phyloP scores from a whole-genome alignment of 1,140 invertebrate genomes.

The Dinothrombium tinctorium region DNA sequence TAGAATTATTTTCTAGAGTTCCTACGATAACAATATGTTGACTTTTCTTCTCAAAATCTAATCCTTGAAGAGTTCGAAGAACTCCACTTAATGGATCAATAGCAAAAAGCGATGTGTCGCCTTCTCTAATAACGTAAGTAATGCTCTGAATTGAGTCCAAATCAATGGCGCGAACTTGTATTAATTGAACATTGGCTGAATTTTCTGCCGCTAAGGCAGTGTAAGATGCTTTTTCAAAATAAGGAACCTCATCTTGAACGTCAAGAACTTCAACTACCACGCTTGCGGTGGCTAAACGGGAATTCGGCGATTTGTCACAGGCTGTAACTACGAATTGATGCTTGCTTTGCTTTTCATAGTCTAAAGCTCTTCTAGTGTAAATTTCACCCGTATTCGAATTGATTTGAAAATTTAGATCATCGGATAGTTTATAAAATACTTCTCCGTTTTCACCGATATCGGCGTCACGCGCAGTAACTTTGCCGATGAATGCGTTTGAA shows the following conservation, averaged over 20 bases:
- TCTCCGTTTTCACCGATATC: constrained; percentile 42
- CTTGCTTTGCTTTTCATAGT: constrained; percentile 56
- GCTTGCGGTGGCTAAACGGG: constrained; percentile 56
- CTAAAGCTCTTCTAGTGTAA: constrained; percentile 33
- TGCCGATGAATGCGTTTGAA: constrained; percentile 38
- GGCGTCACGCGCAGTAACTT: constrained; percentile 44
- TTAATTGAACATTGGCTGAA: constrained; percentile 41
- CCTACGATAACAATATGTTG: constrained; percentile 49
- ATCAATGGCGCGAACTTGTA: constrained; percentile 31
- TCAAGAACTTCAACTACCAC: constrained; percentile 56
- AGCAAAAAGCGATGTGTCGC: constrained; percentile 48
- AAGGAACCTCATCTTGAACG: constrained; percentile 52
- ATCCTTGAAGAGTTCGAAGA: constrained; percentile 41
- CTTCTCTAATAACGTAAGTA: constrained; percentile 57
- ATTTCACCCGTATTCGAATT: not conserved
- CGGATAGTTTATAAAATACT: constrained; percentile 36
- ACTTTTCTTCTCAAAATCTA: constrained; percentile 50
- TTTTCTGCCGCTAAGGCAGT: constrained; percentile 59
- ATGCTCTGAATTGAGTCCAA: constrained; percentile 25
- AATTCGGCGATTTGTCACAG: constrained; percentile 57
- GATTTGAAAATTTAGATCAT: constrained; percentile 13
- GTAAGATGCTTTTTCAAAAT: constrained; percentile 44
- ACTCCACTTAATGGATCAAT: constrained; percentile 51
- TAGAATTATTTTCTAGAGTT: constrained; percentile 42
- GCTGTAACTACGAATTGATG: constrained; percentile 45